Evolutionary conservation across 2,888 invertebrate genomes (phyloP).

Genomic region (Encarsia formosa): DNA sequence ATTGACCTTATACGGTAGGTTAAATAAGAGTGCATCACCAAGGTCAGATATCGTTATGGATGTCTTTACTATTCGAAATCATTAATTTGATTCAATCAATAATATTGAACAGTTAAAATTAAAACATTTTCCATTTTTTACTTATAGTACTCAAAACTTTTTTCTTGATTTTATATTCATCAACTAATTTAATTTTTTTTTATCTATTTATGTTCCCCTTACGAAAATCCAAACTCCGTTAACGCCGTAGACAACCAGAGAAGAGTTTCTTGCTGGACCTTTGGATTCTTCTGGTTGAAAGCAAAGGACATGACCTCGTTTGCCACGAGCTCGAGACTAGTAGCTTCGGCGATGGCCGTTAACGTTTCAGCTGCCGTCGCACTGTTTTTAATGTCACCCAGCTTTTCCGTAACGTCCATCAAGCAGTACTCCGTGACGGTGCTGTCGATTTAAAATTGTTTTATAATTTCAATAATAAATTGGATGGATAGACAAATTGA

Average conservation of each 20-base stretch:
- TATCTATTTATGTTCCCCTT: slow-evolving; percentile 41
- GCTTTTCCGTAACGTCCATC: slow-evolving; percentile 77
- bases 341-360: slow-evolving; percentile 72
- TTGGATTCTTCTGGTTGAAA: slow-evolving; percentile 84
- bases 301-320: slow-evolving; percentile 70
- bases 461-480: not conserved
- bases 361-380: slow-evolving; percentile 66
- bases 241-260: slow-evolving; percentile 76
- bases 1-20: no score
- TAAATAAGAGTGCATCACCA: no score
- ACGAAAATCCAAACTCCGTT: slow-evolving; percentile 83
- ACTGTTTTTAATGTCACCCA: slow-evolving; percentile 80
- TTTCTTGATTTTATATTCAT: not conserved
- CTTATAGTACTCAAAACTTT: no score
- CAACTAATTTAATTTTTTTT: not conserved
- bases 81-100: no score
- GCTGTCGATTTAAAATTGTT: slow-evolving; percentile 43
- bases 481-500: not conserved
- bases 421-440: slow-evolving; percentile 72
- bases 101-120: no score
- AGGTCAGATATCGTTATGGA: no score
- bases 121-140: no score
- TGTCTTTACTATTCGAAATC: no score
- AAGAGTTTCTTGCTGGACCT: slow-evolving; percentile 81
- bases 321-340: slow-evolving; percentile 70